Percentiles rank a stretch among this genome's conserved stretches.
phyloP scores from a whole-genome alignment of 2,113 vertebrate genomes.

The Poicephalus meyeri region DNA sequence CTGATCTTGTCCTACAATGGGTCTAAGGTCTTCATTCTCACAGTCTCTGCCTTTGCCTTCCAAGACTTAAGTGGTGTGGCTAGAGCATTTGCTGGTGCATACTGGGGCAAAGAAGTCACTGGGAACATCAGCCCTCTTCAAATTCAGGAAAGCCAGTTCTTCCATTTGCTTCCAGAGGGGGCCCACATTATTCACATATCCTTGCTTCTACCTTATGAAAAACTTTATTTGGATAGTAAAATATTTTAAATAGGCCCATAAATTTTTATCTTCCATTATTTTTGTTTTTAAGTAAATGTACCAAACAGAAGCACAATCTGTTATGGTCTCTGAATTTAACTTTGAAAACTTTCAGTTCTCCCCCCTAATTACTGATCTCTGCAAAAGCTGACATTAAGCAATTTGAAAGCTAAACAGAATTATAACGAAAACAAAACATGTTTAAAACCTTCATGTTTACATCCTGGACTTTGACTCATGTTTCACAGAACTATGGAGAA shows the following conservation, averaged over 20 bases:
- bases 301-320: not conserved
- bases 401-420: not conserved
- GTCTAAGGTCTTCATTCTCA: not conserved
- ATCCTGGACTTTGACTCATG: not conserved
- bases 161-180: not conserved
- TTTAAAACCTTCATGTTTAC: not conserved
- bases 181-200: not conserved
- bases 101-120: not conserved
- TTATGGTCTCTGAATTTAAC: not conserved
- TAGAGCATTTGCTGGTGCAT: not conserved
- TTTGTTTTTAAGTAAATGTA: not conserved
- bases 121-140: not conserved
- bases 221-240: not conserved
- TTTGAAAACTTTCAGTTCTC: not conserved
- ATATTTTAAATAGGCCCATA: not conserved
- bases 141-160: not conserved
- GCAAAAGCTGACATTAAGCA: not conserved
- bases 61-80: not conserved
- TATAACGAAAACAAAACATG: not conserved
- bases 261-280: not conserved
- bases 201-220: not conserved
- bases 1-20: not conserved
- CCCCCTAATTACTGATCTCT: not conserved
- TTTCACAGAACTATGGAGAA: not conserved
- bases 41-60: not conserved